Conservation (phyloP, 2,113 vertebrate species). For the Urocitellus parryii region DNA sequence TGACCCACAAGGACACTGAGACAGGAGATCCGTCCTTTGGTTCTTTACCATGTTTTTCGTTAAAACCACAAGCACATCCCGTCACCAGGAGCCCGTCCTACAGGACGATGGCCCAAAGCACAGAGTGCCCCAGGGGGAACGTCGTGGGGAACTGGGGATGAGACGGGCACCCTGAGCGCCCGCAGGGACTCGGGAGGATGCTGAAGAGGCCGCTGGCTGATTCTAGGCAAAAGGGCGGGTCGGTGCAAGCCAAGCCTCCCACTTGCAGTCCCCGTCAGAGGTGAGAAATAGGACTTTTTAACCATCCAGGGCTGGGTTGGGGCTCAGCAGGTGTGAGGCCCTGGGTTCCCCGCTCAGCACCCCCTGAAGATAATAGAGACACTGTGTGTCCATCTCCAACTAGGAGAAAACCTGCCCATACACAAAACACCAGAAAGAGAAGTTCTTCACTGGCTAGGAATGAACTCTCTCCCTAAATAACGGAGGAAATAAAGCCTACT, state of each 20-base stretch:
- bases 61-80: conserved; percentile 14
- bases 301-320: too few relatives aligned
- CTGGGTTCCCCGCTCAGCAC: too few relatives aligned
- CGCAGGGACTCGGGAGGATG: neutral
- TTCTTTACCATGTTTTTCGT: neutral
- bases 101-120: neutral
- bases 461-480: neutral
- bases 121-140: neutral
- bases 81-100: neutral
- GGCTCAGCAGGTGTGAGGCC: too few relatives aligned
- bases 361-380: too few relatives aligned
- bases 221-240: neutral
- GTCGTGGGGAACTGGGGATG: neutral
- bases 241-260: neutral
- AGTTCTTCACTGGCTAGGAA: neutral
- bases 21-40: neutral
- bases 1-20: neutral
- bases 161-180: neutral
- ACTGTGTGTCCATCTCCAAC: too few relatives aligned
- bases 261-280: neutral
- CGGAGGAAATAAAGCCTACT: neutral
- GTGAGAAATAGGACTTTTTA: neutral
- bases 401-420: neutral
- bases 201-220: neutral
- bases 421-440: neutral